Percentiles rank a stretch among this genome's conserved stretches.
These are phyloP conservation scores for Notothenia coriiceps DNA, from an alignment of 2,113 vertebrate genomes.

Conservation along the genomic window DNA sequence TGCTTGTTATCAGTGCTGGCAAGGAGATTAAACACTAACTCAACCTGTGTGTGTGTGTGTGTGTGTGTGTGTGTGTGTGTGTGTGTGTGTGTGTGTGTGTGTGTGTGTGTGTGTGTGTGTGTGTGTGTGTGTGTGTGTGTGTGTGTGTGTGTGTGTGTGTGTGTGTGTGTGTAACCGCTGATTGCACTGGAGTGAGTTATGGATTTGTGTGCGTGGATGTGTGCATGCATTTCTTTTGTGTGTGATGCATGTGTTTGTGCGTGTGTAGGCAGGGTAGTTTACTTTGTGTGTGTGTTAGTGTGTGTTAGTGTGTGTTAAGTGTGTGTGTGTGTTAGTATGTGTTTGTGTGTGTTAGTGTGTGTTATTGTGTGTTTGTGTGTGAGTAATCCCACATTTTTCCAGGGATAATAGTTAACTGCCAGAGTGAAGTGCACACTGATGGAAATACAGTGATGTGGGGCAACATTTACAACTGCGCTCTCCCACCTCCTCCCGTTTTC, in stretches of 20 bases:
- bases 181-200: constrained; percentile 42
- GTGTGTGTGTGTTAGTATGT: constrained; percentile 5
- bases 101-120: constrained; percentile 12
- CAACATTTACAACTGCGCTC: constrained; percentile 71
- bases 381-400: constrained; percentile 17
- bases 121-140: constrained; percentile 12
- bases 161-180: constrained; percentile 19
- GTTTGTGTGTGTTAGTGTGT: constrained; percentile 1
- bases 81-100: constrained; percentile 12
- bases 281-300: constrained; percentile 9
- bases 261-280: background rate
- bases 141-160: constrained; percentile 12
- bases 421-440: constrained; percentile 53
- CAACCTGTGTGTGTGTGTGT: constrained; percentile 28
- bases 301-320: constrained; percentile 3
- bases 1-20: constrained; percentile 32
- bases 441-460: constrained; percentile 69
- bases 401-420: constrained; percentile 55
- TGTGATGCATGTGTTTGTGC: background rate
- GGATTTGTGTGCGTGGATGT: background rate
- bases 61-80: constrained; percentile 5
- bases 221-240: background rate
- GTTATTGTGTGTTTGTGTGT: constrained; percentile 7
- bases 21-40: constrained; percentile 61
- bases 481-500: constrained; percentile 5